Conservation (phyloP, 2,888 invertebrate species). For the Dolichopus griseipennis region DNA sequence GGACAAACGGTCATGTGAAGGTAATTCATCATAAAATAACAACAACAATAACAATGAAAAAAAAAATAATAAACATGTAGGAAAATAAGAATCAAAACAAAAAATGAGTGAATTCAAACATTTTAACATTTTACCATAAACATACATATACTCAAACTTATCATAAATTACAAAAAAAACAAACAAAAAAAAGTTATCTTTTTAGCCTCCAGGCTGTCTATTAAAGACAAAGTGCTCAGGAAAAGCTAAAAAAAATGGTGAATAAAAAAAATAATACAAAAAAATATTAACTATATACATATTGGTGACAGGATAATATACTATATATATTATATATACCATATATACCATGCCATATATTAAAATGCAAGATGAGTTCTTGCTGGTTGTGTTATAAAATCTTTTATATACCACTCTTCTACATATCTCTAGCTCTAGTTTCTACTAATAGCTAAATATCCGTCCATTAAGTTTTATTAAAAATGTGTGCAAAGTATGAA, state of each 20-base stretch:
- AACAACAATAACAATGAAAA: slow-evolving; percentile 4
- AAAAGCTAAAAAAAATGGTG: background rate
- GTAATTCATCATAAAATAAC: slow-evolving; percentile 21
- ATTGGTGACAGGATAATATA: no score
- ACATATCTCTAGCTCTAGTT: no score
- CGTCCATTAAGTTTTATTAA: no score
- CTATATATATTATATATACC: no score
- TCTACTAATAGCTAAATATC: no score
- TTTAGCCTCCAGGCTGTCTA: background rate
- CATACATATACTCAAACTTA: slow-evolving; percentile 5
- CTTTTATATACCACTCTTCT: no score
- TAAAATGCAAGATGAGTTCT: no score
- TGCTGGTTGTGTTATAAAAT: no score
- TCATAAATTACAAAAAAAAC: background rate
- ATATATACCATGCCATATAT: no score
- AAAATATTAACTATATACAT: no score
- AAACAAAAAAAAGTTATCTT: slow-evolving; percentile 4
- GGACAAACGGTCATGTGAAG: slow-evolving; percentile 25
- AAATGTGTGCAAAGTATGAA: no score
- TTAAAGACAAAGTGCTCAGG: background rate
- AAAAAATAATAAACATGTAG: background rate
- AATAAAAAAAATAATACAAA: background rate
- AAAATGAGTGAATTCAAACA: background rate
- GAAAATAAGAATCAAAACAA: background rate
- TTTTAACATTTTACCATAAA: slow-evolving; percentile 4